Base-by-base conservation (phyloP, 2,797 vertebrate species). In the Mus caroli region DNA sequence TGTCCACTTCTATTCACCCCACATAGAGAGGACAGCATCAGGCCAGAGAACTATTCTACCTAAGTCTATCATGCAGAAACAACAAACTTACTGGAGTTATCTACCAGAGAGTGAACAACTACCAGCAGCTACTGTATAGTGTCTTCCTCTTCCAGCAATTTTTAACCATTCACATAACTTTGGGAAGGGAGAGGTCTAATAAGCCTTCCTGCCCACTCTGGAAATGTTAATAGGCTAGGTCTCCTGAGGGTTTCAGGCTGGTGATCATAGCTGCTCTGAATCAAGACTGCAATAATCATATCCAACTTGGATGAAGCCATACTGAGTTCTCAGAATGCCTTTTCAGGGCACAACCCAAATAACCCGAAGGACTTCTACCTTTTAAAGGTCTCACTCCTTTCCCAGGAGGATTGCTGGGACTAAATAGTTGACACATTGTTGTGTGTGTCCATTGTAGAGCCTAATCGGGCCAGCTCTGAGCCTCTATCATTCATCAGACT, bases 141-240 rank as follows among this genome's bases (percentile, higher is more conserved):
- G 64, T 87, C 34, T 54, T 88, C 28, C 19, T 88, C 28, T 54
- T 87, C 71, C 19, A 22, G 54, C 1, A 14, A 43, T 15, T 76
- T 73, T 34, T 60, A 76, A 43, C 54, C 71, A 24, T 60, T 76
- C 24, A 40, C 1, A 12, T 56, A 15, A 22, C 54, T 28, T 88
- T 43, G 28, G 2, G 37, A n/a, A 1, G 52, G 84, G 13, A 71
- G 34, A 34, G 34, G 4, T 13, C 11, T 17, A 52, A 37, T 26
- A n/a, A 71, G 12, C 34, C 34, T 71, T 14, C 14, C 6, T 0
- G 2, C 19, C 3, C 19, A 0, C 54, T 76, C 26, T 0, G 24
- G 52, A n/a, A 88, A 75, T 73, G 26, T 75, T 58, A 24, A 20
- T 76, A 43, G 3, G 11, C 6, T 4, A 43, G 13, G 17, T 58